Conservation (phyloP, 2,888 invertebrate genomes). For the Graphium colonna region DNA sequence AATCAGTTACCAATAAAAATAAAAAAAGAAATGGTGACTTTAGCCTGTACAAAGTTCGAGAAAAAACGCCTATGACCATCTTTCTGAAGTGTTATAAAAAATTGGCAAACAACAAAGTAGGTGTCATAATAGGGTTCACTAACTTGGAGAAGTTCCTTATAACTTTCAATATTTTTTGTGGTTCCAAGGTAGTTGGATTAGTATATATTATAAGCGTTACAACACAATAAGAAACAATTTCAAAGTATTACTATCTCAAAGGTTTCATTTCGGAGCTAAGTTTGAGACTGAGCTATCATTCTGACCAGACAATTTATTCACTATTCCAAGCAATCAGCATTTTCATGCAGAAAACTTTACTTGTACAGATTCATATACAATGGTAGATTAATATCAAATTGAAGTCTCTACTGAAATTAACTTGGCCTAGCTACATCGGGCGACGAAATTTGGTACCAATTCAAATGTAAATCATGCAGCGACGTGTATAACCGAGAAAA, state of each 20-base stretch:
- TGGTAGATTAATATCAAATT: conserved; percentile 56
- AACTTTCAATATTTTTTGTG: conserved; percentile 74
- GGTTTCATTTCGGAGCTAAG: conserved; percentile 61
- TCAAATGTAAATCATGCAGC: conserved; percentile 67
- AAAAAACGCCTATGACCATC: conserved; percentile 44
- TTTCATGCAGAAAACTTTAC: conserved; percentile 54
- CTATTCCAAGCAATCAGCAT: conserved; percentile 59
- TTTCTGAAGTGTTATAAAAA: conserved; percentile 43
- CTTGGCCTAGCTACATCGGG: conserved; percentile 60
- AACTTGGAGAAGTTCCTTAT: conserved; percentile 67
- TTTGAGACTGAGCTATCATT: conserved; percentile 67
- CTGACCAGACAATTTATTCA: conserved; percentile 74
- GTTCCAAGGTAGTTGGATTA: conserved; percentile 58
- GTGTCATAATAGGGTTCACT: conserved; percentile 71
- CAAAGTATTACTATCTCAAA: conserved; percentile 70
- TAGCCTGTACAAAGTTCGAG: too few species aligned
- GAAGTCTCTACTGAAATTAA: conserved; percentile 53
- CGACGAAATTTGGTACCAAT: conserved; percentile 74
- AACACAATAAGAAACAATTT: conserved; percentile 59
- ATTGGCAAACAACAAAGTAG: conserved; percentile 50
- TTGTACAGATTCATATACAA: conserved; percentile 68
- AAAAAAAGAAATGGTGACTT: too few species aligned
- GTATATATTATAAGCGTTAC: conserved; percentile 59
- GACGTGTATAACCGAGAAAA: conserved; percentile 46
- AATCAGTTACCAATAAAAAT: too few species aligned